Conservation (phyloP, 2,888 invertebrate species). For the Diadromus collaris region DNA sequence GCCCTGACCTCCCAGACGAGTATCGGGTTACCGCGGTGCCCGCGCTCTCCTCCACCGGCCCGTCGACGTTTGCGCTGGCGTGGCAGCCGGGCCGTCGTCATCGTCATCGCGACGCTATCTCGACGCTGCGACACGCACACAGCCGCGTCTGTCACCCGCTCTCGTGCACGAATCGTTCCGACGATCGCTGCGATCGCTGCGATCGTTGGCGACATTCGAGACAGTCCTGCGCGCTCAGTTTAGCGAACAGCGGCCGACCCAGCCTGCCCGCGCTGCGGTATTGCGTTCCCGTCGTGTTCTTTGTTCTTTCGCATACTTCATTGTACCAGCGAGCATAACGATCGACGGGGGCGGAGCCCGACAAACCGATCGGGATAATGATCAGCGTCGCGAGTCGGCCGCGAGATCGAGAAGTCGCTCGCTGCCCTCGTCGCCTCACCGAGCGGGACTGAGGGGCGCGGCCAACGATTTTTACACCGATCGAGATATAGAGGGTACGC, state of each 20-base stretch:
- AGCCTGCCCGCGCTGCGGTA: conserved; percentile 1
- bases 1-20: conserved; percentile 76
- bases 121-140: conserved; percentile 5
- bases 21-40: conserved; percentile 75
- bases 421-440: neutral
- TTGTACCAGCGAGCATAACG: conserved; percentile 1
- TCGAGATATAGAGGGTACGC: no score
- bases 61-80: conserved; percentile 14
- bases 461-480: neutral
- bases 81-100: conserved; percentile 9
- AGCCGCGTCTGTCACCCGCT: neutral
- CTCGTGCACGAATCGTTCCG: neutral
- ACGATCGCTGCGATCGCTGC: neutral
- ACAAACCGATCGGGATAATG: conserved; percentile 3
- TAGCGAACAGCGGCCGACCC: conserved; percentile 15
- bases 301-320: conserved; percentile 28
- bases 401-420: conserved; percentile 24
- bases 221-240: conserved; percentile 18
- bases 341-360: conserved; percentile 9
- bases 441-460: conserved; percentile 7
- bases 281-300: conserved; percentile 37
- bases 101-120: conserved; percentile 51
- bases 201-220: conserved; percentile 16
- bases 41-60: conserved; percentile 39
- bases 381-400: conserved; percentile 36